phyloP scores from a whole-genome alignment of 2,113 vertebrate species.

The Craseonycteris thonglongyai region DNA sequence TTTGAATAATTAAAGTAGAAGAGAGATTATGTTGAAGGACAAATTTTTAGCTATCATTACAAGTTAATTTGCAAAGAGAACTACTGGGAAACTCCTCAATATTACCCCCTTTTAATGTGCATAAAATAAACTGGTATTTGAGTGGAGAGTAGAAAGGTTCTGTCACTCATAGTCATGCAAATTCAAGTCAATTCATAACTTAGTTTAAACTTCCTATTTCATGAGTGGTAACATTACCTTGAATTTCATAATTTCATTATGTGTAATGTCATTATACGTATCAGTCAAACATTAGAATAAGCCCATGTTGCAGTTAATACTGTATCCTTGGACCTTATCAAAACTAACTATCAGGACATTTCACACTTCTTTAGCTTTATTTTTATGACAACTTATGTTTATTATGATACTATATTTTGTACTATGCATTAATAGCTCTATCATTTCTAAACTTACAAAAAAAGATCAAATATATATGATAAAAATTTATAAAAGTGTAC shows the following conservation, averaged over 20 bases:
- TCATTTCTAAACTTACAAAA: not conserved
- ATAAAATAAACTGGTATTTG: not conserved
- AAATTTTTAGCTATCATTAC: constrained; percentile 52
- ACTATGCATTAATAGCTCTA: not conserved
- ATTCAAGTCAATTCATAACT: not conserved
- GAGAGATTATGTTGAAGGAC: constrained; percentile 45
- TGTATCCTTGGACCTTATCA: not conserved
- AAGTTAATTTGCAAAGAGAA: constrained; percentile 53
- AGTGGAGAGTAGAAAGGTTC: not conserved
- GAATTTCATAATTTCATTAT: not conserved
- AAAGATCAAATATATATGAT: not conserved
- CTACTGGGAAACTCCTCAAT: constrained; percentile 5
- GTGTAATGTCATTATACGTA: not conserved
- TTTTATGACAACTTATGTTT: not conserved
- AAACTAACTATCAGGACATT: not conserved
- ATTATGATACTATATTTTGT: not conserved
- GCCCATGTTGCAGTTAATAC: not conserved
- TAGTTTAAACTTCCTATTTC: not conserved
- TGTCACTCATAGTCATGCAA: not conserved
- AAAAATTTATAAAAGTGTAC: not conserved
- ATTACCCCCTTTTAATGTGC: not conserved
- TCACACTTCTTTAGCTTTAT: not conserved
- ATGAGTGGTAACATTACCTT: not conserved
- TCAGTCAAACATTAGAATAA: not conserved
- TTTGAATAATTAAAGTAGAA: constrained; percentile 60